Base-by-base conservation (phyloP, 2,888 invertebrate genomes). In the Peribatodes rhomboidaria region DNA sequence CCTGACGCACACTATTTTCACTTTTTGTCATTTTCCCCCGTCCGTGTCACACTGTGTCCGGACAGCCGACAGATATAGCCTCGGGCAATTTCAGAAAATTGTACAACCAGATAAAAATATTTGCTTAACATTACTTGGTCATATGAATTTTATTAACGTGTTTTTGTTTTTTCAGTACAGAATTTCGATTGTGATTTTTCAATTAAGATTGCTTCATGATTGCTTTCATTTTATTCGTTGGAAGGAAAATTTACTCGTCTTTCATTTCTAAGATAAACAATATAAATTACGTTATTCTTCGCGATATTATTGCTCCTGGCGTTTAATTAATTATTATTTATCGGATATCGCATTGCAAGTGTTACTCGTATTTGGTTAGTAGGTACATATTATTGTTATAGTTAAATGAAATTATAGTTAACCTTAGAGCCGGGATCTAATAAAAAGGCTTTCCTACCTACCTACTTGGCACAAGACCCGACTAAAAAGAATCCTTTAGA, bases 11-110 rank as follows among this genome's bases (percentile, higher is more conserved):
- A 65, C 68, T 71, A 69, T 74, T 68, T 71, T 64, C 42, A 64
- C 54, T 62, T 47, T 68, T 71, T 70, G 62, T 42, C 52, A 63
- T 69, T 70, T 67, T 44, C 55, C 65, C 58, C 46, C 39, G 62
- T 68, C 64, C n/a, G 39, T 61, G 63, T 61, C 62, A 70, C 59
- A 27, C 22, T 49, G 44, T 42, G 52, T 33, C 49, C 35, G 61
- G 65, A 64, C 65, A 64, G 59, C 14, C 2, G 61, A 67, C 61
- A 50, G 33, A 35, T 63, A 49, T 65, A 58, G 14, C 42, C 22
- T 49, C 46, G 2, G 18, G 55, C 44, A 52, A 55, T 46, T 52
- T 39, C 35, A 42, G 47, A 39, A 47, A 57, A 53, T 18, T 59
- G 22, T 22, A n/a, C 46, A 46, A 13, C 22, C 46, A 22, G 6